Percentiles rank a stretch among this genome's conserved stretches.
These are phyloP conservation scores for Sylvia atricapilla DNA, from an alignment of 2,113 vertebrate genomes.

Conservation along the genomic window DNA sequence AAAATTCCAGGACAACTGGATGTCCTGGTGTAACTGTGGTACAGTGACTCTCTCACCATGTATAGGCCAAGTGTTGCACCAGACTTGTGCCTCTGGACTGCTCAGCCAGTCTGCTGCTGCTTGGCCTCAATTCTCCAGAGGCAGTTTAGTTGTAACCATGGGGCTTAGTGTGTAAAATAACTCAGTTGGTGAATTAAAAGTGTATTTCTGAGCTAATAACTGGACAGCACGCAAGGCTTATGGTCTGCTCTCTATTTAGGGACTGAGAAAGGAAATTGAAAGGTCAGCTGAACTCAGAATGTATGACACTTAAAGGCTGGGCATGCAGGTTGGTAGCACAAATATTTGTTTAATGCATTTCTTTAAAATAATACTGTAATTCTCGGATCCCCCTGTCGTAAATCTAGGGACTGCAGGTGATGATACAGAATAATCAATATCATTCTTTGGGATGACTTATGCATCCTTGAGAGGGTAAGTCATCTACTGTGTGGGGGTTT, in stretches of 20 bases:
- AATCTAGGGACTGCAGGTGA: not conserved
- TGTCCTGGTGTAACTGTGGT: not conserved
- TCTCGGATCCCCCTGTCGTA: not conserved
- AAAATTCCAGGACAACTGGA: not conserved
- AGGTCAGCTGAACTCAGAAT: not conserved
- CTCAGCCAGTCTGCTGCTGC: not conserved
- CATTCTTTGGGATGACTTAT: not conserved
- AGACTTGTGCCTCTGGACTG: not conserved
- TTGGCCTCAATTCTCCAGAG: not conserved
- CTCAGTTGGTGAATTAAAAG: not conserved
- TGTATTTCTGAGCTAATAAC: not conserved
- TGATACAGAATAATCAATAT: not conserved
- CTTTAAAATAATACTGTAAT: not conserved
- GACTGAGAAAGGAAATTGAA: not conserved
- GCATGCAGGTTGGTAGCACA: not conserved
- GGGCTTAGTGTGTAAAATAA: not conserved
- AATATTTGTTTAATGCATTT: not conserved
- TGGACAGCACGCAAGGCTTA: fast-evolving
- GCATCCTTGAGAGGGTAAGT: not conserved
- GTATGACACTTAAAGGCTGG: not conserved
- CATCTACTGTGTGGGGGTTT: not conserved
- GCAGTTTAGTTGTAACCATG: not conserved
- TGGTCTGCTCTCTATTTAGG: not conserved
- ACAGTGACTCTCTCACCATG: fast-evolving
- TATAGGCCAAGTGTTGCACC: not conserved